Base-by-base conservation (phyloP, 2,113 vertebrate species). In the Prochilodus magdalenae region DNA sequence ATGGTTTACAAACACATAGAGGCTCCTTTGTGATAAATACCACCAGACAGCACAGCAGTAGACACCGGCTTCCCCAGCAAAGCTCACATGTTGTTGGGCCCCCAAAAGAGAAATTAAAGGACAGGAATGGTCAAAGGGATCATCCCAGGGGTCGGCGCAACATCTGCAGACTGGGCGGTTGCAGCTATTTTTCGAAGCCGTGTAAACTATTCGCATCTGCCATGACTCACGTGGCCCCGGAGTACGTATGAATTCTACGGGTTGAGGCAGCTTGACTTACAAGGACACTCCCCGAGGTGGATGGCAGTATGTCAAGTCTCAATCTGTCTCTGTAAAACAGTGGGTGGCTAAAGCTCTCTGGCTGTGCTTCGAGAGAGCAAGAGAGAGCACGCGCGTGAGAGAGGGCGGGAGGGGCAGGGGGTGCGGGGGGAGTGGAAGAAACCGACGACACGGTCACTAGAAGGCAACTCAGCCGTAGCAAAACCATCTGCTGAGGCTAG, bases 311-410 rank as follows among this genome's bases (percentile, higher is more conserved):
- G 87, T 88, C 86, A 89, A 84, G 88, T 89, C 86, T 90, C 84
- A 60, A 73, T 91, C 89, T 91, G 85, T 87, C 83, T 86, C 70
- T 69, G 75, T 85, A 80, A 90, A 89, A 89, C 83, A 87, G 72
- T 82, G 84, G 51, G 81, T 82, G 79, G 84, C 80, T 74, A 83
- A 62, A 86, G 69, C 86, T 79, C 53, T 76, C 77, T 71, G 62
- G 69, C 63, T 78, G 24, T 18, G 44, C 85, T 74, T 83, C 4
- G 65, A 67, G 63, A 33, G 85, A 72, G 77, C 47, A 84, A 86
- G 86, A 86, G 65, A 70, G 66, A 40, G 33, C 2, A 33, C 22
- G 84, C 74, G 82, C 47, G 85, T 74, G 71, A 79, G 84, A 86
- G 86, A 86, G 36, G 7, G 36, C 36, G 36, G 7, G 36, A 7